Evolutionary conservation across 2,888 invertebrate genomes (phyloP).

Genomic region (Campaea margaritaria): DNA sequence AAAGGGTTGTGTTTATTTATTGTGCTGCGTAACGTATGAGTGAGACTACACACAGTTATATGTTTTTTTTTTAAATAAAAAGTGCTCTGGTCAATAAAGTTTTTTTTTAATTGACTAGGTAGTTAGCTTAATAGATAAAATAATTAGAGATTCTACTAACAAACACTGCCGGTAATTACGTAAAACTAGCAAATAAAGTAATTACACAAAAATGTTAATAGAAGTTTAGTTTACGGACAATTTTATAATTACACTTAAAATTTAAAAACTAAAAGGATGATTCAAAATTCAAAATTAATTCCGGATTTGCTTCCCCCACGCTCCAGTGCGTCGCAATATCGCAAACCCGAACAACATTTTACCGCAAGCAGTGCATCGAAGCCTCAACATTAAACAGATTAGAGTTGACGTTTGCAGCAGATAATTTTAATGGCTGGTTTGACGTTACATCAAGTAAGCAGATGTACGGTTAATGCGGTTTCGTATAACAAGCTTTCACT

Average conservation of each 20-base stretch:
- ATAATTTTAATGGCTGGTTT: slow-evolving; percentile 75
- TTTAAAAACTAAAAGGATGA: not conserved
- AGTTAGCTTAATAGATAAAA: too few relatives aligned
- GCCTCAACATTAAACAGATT: slow-evolving; percentile 61
- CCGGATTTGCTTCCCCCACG: slow-evolving; percentile 36
- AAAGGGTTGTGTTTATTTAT: slow-evolving; percentile 71
- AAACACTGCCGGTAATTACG: too few relatives aligned
- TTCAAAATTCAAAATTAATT: not conserved
- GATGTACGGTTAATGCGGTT: slow-evolving; percentile 42
- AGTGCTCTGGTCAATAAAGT: not conserved
- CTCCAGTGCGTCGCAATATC: slow-evolving; percentile 35
- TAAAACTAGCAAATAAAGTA: too few relatives aligned
- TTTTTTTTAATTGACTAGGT: too few relatives aligned
- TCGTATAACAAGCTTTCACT: slow-evolving; percentile 65
- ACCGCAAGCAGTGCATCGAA: slow-evolving; percentile 28
- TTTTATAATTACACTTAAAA: too few relatives aligned
- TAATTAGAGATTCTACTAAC: too few relatives aligned
- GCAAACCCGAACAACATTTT: slow-evolving; percentile 35
- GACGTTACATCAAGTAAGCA: slow-evolving; percentile 61
- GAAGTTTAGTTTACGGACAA: too few relatives aligned
- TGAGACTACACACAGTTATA: slow-evolving; percentile 14
- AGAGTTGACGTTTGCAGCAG: slow-evolving; percentile 66
- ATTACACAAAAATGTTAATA: too few relatives aligned
- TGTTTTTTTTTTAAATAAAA: not conserved
- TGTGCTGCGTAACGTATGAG: slow-evolving; percentile 48